These are phyloP conservation scores for Chymomyza fuscimana DNA, from an alignment of 2,888 invertebrate genomes.

Conservation along the genomic window DNA sequence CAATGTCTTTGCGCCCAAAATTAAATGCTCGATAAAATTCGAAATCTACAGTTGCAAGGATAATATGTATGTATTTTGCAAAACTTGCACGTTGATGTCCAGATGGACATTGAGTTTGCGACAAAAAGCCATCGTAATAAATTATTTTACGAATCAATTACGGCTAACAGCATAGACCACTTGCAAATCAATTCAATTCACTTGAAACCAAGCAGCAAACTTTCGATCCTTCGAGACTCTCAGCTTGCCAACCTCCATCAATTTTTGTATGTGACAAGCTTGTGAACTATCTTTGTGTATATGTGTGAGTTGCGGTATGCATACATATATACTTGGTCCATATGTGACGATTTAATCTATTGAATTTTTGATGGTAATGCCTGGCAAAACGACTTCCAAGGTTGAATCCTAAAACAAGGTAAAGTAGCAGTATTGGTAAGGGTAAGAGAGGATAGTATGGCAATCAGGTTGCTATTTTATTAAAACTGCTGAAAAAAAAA, in stretches of 20 bases:
- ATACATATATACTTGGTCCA: constrained; percentile 18
- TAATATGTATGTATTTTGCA: constrained; percentile 46
- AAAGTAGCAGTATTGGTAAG: constrained; percentile 1
- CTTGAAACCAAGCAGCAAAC: constrained; percentile 38
- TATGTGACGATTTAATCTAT: constrained; percentile 65
- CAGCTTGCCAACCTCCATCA: neutral
- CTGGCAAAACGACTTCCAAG: constrained; percentile 49
- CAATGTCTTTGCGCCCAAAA: constrained; percentile 32
- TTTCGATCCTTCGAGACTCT: neutral
- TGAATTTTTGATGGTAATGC: constrained; percentile 65
- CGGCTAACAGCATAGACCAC: constrained; percentile 68
- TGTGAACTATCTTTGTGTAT: constrained; percentile 8
- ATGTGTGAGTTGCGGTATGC: neutral
- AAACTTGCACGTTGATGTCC: constrained; percentile 36
- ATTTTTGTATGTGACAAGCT: constrained; percentile 2
- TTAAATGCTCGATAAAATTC: neutral
- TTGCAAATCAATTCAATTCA: constrained; percentile 68
- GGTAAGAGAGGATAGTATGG: neutral
- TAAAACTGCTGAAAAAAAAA: too few relatives aligned
- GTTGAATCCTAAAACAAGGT: constrained; percentile 16
- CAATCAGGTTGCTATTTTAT: too few relatives aligned
- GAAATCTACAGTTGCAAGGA: constrained; percentile 1
- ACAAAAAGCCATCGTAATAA: constrained; percentile 65
- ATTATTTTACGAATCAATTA: constrained; percentile 70
- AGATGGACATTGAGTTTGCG: constrained; percentile 35